Percentiles rank a stretch among this genome's conserved stretches.
Evolutionary conservation across 1,140 invertebrate species (phyloP).

Genomic region (Odontomachus brunneus): DNA sequence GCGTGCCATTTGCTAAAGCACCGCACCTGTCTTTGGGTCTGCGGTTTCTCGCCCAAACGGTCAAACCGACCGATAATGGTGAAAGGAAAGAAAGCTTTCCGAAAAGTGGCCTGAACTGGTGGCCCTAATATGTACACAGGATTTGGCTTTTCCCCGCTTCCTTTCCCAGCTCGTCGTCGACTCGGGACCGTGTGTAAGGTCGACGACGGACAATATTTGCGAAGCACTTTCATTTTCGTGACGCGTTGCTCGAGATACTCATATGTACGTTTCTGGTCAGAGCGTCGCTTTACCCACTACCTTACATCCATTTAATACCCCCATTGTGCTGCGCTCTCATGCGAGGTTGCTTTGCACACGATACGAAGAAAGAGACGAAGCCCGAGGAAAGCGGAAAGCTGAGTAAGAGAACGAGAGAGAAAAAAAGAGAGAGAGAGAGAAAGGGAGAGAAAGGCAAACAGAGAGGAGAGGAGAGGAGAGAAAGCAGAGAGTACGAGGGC

Average conservation of each 20-base stretch:
- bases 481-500: slow-evolving; percentile 25
- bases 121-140: slow-evolving; percentile 63
- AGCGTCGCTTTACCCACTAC: slow-evolving; percentile 70
- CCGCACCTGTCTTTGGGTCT: slow-evolving; percentile 63
- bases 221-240: slow-evolving; percentile 74
- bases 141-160: slow-evolving; percentile 63
- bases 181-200: slow-evolving; percentile 56
- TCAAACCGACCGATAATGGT: neutral
- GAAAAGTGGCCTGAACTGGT: slow-evolving; percentile 44
- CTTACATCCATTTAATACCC: slow-evolving; percentile 72
- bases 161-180: slow-evolving; percentile 23
- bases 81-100: slow-evolving; percentile 32
- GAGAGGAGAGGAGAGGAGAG: neutral
- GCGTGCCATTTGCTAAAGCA: slow-evolving; percentile 53
- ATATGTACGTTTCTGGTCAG: slow-evolving; percentile 64
- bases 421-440: neutral
- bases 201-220: slow-evolving; percentile 77
- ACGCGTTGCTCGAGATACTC: slow-evolving; percentile 50
- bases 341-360: slow-evolving; percentile 40
- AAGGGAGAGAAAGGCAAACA: slow-evolving; percentile 20
- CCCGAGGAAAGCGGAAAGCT: neutral
- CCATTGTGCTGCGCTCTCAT: slow-evolving; percentile 59
- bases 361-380: slow-evolving; percentile 18
- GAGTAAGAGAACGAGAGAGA: slow-evolving; percentile 28
- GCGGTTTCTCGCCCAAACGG: slow-evolving; percentile 39